A percentile compares a stretch with the other conserved stretches of the same genome.
Evolutionary conservation across 2,797 vertebrate species (phyloP).

Genomic region (Chloroceryle inda): DNA sequence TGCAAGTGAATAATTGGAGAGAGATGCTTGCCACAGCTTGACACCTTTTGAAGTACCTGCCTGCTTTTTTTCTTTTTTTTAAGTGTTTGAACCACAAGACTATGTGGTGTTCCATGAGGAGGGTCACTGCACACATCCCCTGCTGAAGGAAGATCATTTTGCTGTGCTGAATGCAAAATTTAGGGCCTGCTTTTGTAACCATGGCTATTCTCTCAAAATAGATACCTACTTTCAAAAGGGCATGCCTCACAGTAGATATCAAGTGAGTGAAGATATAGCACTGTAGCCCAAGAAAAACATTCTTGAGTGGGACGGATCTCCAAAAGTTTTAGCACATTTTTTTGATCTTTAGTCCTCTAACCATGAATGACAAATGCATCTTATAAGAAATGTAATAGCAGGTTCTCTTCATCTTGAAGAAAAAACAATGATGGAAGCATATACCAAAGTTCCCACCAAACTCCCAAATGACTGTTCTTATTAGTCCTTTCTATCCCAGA

Average conservation of each 20-base stretch:
- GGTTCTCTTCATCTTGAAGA: not conserved
- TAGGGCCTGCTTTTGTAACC: slow-evolving; percentile 40
- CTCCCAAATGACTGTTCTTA: not conserved
- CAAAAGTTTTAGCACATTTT: slow-evolving; percentile 31
- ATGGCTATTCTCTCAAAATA: slow-evolving; percentile 59
- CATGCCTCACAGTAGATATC: slow-evolving; percentile 20
- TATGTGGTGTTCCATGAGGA: not conserved
- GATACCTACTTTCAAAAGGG: slow-evolving; percentile 38
- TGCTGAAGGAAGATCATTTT: not conserved
- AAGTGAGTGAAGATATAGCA: slow-evolving; percentile 38
- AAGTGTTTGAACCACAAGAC: not conserved
- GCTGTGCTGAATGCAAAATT: slow-evolving; percentile 3
- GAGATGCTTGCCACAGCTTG: not conserved
- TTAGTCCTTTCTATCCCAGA: not conserved
- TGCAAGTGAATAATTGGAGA: not conserved
- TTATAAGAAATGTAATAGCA: not conserved
- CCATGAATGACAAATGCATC: not conserved
- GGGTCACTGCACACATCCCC: not conserved
- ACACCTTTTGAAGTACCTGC: not conserved
- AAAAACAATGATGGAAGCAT: not conserved
- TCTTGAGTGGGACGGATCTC: not conserved
- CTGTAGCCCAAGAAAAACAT: slow-evolving; percentile 21
- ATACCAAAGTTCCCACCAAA: not conserved
- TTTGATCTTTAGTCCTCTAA: slow-evolving; percentile 34
- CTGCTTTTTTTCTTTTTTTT: not conserved